Evolutionary conservation across 1,140 invertebrate genomes (phyloP), one percentile per base, ranked within the genome.

Genomic region (Bombus huntii): DNA sequence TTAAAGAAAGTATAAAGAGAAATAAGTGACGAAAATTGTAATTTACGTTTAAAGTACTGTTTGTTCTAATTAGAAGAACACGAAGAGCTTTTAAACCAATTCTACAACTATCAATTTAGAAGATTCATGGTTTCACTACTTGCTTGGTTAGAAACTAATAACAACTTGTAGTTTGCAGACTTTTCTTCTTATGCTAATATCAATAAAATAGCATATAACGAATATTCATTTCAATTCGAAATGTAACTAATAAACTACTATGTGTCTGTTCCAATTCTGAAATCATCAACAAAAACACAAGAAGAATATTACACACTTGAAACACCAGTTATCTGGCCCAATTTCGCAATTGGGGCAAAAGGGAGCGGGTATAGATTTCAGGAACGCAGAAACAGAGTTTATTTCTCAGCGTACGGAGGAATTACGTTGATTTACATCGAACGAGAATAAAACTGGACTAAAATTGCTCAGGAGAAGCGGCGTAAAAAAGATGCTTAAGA

Each of bases 391-490:
- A 65, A n/a, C 59, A 13, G 39, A 70, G 22, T 78, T 78, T 84
- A 59, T 78, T 71, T 44, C 37, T 1, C 47, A 4, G 3, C 25
- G 28, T 8, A 44, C 34, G 28, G 6, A 47, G 5, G 22, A 13
- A 71, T 84, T 71, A 44, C 53, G n/a, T 44, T 79, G 66, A 79
- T 84, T 84, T 79, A 79, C 83, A 42, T 31, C n/a, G 22, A 44
- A 72, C 47, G 31, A 18, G 47, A n/a, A 84, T 37, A 44, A 84
- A 71, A 42, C 25, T 25, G 47, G 37, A 57, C 6, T 15, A 28
- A 77, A 84, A 72, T 3, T 3, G 5, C 22, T 53, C 0, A 25
- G n/a, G 8, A 18, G 12, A 42, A 42, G 8, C 34, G 5, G 10
- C 25, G 12, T 8, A 59, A 44, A 25, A 39, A 34, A 3, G 42